These are phyloP conservation scores for Diachasmimorpha longicaudata DNA, from an alignment of 1,140 invertebrate genomes.

Conservation along the genomic window DNA sequence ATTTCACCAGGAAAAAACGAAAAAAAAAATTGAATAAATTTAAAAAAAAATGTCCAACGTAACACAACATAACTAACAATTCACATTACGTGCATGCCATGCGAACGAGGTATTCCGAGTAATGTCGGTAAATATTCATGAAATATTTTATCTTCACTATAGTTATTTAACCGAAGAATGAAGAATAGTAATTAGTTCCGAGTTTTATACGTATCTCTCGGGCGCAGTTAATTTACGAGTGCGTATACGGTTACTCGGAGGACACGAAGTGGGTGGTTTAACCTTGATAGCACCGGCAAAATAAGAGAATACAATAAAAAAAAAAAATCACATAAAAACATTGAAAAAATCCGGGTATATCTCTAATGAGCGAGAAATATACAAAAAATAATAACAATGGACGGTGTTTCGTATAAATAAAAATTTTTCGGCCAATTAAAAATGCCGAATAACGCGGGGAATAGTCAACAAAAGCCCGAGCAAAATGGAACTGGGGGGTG, in stretches of 20 bases:
- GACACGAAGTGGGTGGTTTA: not conserved
- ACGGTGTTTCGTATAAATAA: not conserved
- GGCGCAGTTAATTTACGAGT: constrained; percentile 2
- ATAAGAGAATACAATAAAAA: not conserved
- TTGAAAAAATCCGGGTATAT: not conserved
- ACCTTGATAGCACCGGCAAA: not conserved
- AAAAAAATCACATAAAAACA: not conserved
- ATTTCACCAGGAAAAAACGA: not conserved
- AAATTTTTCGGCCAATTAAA: not conserved
- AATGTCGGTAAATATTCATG: not conserved
- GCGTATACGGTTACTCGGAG: constrained; percentile 5
- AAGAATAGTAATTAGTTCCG: not conserved
- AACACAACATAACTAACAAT: not conserved
- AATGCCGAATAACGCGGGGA: not conserved
- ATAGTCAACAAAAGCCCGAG: not conserved
- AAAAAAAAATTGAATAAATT: not conserved
- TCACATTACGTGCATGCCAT: not conserved
- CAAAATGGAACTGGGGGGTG: not conserved
- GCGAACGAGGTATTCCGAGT: not conserved
- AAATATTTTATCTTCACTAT: not conserved
- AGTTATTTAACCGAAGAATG: not conserved
- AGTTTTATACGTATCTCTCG: not conserved
- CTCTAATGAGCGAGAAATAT: not conserved
- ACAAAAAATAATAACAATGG: not conserved
- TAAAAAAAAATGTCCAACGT: not conserved